Percentiles rank a stretch among this genome's conserved stretches.
Evolutionary conservation across 2,113 vertebrate species (phyloP).

Genomic region (human): GRCh38 chr2:202051001-202051500

Average conservation of each 20-base stretch:
- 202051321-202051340: not conserved
- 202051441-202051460: not conserved
- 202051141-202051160: not conserved
- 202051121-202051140: not conserved
- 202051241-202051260: not conserved
- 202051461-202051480: slow-evolving; percentile 23
- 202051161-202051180: not conserved
- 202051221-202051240: not conserved
- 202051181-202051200: not conserved
- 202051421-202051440: slow-evolving; percentile 3
- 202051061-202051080: not conserved
- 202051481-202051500: slow-evolving; percentile 53
- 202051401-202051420: not conserved
- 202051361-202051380: slow-evolving; percentile 43
- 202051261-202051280: not conserved
- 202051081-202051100: not conserved
- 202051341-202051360: slow-evolving; percentile 1
- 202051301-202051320: not conserved
- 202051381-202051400: slow-evolving; percentile 46
- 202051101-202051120: not conserved
- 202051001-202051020: not conserved
- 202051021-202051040: not conserved
- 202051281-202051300: not conserved
- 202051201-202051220: not conserved
- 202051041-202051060: not conserved